Base-by-base conservation (phyloP, 2,113 vertebrate genomes). In the Sceloporus tristichus region DNA sequence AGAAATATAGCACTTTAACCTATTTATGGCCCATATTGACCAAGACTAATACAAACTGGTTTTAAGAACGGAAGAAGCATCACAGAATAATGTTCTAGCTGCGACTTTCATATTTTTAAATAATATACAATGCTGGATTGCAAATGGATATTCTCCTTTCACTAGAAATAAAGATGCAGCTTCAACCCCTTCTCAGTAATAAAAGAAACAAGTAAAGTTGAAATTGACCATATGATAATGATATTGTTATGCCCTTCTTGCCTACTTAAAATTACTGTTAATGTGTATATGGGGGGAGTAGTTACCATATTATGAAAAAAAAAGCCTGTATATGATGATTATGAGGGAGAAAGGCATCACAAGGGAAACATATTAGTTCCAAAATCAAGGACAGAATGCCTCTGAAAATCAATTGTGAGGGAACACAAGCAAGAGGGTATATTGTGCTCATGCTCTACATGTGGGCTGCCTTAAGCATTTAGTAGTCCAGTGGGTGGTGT, bases 31-130 rank as follows among this genome's bases (percentile, higher is more conserved):
- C 90, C 79, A 90, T 87, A 80, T 91, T 82, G 88, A 54, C 54
- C 9, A 88, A 87, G 92, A 73, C 91, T 94, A 92, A 94, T 90
- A 75, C 86, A 78, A 89, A 89, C 18, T 77, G 82, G 70, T 85
- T 90, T 91, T 90, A 93, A 68, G 66, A 93, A 81, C 29, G 88
- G 84, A 79, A 84, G 82, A 85, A 74, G 14, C 23, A 85, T 68
- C 23, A 90, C 92, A 92, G 80, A 48, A 81, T 5, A 78, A 70
- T 4, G 62, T 40, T 11, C 27, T 86, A 53, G 3, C 54, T 74
- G 77, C 21, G 13, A 62, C 75, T 87, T 92, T 66, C 81, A 87
- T 29, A 21, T 88, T 85, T 85, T 78, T 81, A 87, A 65, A 89
- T 87, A 71, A 34, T 21, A 9, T 42, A 25, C 5, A 7, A 29